Conservation (phyloP, 2,888 invertebrate species). For the Elysia crispata region DNA sequence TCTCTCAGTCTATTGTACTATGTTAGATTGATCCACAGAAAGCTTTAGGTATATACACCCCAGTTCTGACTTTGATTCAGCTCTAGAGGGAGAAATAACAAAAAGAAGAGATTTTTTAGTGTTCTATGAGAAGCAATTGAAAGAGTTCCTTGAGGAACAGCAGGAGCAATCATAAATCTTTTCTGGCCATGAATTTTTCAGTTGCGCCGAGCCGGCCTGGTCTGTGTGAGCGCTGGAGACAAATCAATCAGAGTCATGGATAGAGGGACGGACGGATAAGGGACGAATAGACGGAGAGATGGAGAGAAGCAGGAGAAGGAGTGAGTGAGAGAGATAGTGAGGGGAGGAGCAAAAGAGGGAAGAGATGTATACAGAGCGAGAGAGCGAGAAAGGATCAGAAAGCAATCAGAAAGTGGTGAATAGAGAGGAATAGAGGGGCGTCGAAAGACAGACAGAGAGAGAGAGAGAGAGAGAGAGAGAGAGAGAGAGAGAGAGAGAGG, state of each 20-base stretch:
- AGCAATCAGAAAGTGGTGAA: too few relatives aligned
- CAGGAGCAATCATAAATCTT: background rate
- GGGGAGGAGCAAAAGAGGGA: too few relatives aligned
- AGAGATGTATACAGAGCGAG: background rate
- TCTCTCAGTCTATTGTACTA: too few relatives aligned
- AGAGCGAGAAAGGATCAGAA: background rate
- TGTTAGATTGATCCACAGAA: too few relatives aligned
- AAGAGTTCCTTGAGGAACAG: background rate
- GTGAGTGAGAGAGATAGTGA: too few relatives aligned
- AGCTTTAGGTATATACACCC: too few relatives aligned
- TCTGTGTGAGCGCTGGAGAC: too few relatives aligned
- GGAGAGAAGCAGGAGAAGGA: too few relatives aligned
- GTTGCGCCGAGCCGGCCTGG: background rate
- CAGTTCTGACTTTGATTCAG: too few relatives aligned
- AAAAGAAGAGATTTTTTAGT: background rate
- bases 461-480: background rate
- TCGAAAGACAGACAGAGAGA: background rate
- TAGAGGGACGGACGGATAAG: background rate
- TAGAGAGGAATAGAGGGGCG: too few relatives aligned
- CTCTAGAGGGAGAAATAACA: too few relatives aligned
- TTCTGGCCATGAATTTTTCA: background rate
- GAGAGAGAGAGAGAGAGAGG: conserved; percentile 6
- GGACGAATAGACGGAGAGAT: too few relatives aligned
- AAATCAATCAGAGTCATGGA: background rate
- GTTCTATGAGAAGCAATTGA: background rate